Conservation (phyloP, 2,797 vertebrate species). For the Poeciliopsis presidionis region DNA sequence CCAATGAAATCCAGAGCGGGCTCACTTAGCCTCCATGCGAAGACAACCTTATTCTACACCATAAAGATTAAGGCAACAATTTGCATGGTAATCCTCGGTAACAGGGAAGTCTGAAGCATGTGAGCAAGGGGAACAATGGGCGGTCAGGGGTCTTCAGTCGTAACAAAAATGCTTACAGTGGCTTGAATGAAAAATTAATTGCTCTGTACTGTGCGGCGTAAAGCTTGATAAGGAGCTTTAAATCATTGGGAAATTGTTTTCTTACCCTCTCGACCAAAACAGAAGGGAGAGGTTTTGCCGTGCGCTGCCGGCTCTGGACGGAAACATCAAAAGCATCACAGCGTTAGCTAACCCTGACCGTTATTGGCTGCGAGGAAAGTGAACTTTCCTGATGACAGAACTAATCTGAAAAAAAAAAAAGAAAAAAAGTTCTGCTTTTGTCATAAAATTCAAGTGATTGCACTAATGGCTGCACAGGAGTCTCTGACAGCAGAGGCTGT, state of each 20-base stretch:
- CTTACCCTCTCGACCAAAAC: slow-evolving; percentile 22
- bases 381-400: slow-evolving; percentile 21
- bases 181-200: slow-evolving; percentile 49
- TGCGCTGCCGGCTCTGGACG: background rate
- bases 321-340: slow-evolving; percentile 42
- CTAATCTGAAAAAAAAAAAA: slow-evolving; percentile 8
- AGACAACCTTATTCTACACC: slow-evolving; percentile 52
- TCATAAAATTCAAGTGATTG: slow-evolving; percentile 18
- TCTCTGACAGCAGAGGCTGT: slow-evolving; percentile 6
- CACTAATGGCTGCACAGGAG: background rate
- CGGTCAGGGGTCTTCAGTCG: slow-evolving; percentile 43
- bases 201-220: slow-evolving; percentile 27
- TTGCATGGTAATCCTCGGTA: slow-evolving; percentile 64
- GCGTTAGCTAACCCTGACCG: slow-evolving; percentile 1
- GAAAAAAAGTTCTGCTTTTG: slow-evolving; percentile 10
- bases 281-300: slow-evolving; percentile 12
- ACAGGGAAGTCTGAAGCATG: slow-evolving; percentile 44
- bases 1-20: slow-evolving; percentile 18
- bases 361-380: slow-evolving; percentile 11
- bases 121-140: slow-evolving; percentile 28
- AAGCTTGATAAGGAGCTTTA: slow-evolving; percentile 52
- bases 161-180: slow-evolving; percentile 62
- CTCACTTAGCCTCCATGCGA: slow-evolving; percentile 46
- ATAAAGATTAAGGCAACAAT: slow-evolving; percentile 64
- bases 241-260: slow-evolving; percentile 16